These are phyloP conservation scores for Felis catus DNA, from an alignment of 2,113 vertebrate genomes.

Conservation along the genomic window F.catus_Fca126_mat1.0 CM031427.1:28662501-28663000, in stretches of 20 bases:
- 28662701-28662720: not conserved
- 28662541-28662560: not conserved
- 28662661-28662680: not conserved
- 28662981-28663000: no score
- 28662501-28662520: not conserved
- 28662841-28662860: not conserved
- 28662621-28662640: not conserved
- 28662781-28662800: no score
- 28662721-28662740: not conserved
- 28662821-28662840: not conserved
- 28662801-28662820: not conserved
- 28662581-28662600: not conserved
- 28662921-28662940: no score
- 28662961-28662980: no score
- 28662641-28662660: not conserved
- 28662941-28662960: no score
- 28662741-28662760: not conserved
- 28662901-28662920: not conserved
- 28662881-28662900: not conserved
- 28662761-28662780: not conserved
- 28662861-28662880: not conserved
- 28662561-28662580: not conserved
- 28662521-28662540: not conserved
- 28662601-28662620: not conserved
- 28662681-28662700: not conserved